Evolutionary conservation across 2,888 invertebrate species (phyloP), one percentile per base, ranked within the genome.

Genomic region (Tipula lateralis): DNA sequence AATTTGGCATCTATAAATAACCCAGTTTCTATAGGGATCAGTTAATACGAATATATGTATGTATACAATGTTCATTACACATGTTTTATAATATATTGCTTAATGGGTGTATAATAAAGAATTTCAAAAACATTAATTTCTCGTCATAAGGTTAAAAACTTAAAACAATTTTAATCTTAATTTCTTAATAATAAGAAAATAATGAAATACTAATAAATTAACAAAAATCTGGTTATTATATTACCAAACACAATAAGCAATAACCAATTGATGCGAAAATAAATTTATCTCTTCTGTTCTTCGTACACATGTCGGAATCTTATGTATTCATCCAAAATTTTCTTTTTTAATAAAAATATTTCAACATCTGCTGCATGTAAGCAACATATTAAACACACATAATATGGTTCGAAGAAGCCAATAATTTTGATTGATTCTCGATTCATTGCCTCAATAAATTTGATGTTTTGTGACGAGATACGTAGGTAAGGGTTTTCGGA

Each of bases 241-340:
- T 66, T 66, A 66, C 66, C 66, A 24, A 66, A 66, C 24, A 24
- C 66, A 66, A 66, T 66, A 66, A 66, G 66, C 66, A 66, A 66
- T 66, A 66, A 66, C 66, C 66, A 66, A 66, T 66, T 66, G 66
- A 66, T 66, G 66, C 66, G 24, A 66, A 66, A 66, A 66, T 66
- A 66, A 66, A 19, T 24, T 24, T 24, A 66, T 50, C 4, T 50
- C 50, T 66, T 19, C 9, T 19, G 66, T 66, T 66, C 9, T n/a
- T 44, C 44, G 44, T 36, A 4, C 16, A 7, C 16, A 50, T 50
- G 16, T 16, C 44, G 44, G 16, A 16, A 44, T 16, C 16, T 44
- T 44, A 44, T 16, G 6, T 2, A 16, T 16, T 44, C 44, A 44
- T 44, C 44, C 44, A 44, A 44, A 44, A 16, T 44, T 16, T 19